These are phyloP conservation scores for Platycheirus rosarum DNA, from an alignment of 2,888 invertebrate genomes.

Conservation along the genomic window DNA sequence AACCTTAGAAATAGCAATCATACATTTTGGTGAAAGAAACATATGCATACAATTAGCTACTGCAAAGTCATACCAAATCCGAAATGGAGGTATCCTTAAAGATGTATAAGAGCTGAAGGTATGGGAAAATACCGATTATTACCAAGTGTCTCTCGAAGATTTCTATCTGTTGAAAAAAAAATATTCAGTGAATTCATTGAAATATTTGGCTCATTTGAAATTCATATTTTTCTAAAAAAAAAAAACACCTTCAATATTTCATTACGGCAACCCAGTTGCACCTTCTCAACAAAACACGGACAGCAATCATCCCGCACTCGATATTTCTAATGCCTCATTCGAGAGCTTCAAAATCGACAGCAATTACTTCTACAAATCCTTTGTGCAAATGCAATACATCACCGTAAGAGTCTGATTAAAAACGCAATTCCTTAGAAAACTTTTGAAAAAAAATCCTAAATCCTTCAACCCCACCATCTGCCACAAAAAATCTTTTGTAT, in stretches of 20 bases:
- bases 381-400: conserved; percentile 56
- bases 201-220: too few relatives aligned
- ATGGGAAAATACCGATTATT: too few relatives aligned
- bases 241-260: not conserved
- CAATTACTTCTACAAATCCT: conserved; percentile 46
- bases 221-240: too few relatives aligned
- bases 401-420: conserved; percentile 55
- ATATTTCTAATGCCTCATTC: conserved; percentile 15
- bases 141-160: too few relatives aligned
- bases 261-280: not conserved
- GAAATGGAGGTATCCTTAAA: too few relatives aligned
- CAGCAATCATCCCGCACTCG: conserved; percentile 15
- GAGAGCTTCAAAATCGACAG: conserved; percentile 11
- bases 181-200: too few relatives aligned
- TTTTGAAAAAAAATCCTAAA: not conserved
- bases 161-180: too few relatives aligned
- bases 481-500: conserved; percentile 32
- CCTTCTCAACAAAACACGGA: not conserved
- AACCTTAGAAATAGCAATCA: too few relatives aligned
- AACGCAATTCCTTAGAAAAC: conserved; percentile 43
- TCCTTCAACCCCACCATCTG: conserved; percentile 17
- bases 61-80: too few relatives aligned
- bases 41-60: too few relatives aligned
- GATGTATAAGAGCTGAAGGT: too few relatives aligned
- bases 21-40: too few relatives aligned